A percentile compares a stretch with the other conserved stretches of the same genome.
These are phyloP conservation scores for Calameuta pallipes DNA, from an alignment of 2,888 invertebrate genomes.

Conservation along the genomic window DNA sequence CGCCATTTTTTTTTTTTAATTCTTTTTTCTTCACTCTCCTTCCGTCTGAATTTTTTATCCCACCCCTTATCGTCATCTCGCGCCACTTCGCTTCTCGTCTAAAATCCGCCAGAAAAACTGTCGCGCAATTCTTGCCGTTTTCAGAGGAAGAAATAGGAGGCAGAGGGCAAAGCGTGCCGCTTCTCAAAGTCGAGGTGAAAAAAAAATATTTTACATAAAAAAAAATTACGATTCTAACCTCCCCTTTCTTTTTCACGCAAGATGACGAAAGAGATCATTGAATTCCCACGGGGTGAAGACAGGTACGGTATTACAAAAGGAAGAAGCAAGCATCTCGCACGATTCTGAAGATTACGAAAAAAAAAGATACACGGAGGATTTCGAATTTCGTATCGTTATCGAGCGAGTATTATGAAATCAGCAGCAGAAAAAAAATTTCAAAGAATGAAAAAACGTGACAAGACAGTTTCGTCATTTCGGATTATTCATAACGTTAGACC, in stretches of 20 bases:
- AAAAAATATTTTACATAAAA: too few relatives aligned
- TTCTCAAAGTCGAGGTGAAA: too few relatives aligned
- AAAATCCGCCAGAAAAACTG: not conserved
- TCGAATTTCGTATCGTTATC: too few relatives aligned
- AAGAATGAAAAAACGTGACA: accelerated
- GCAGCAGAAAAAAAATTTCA: not conserved
- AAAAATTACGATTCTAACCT: too few relatives aligned
- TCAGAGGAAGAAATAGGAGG: slow-evolving; percentile 4
- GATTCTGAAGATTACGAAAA: too few relatives aligned
- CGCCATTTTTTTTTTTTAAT: not conserved
- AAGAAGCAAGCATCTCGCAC: too few relatives aligned
- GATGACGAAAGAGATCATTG: too few relatives aligned
- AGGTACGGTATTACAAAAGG: too few relatives aligned
- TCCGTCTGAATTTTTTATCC: not conserved
- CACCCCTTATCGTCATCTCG: too few relatives aligned
- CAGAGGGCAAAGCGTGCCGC: not conserved
- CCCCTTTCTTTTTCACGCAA: too few relatives aligned
- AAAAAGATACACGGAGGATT: too few relatives aligned
- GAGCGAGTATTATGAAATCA: not conserved
- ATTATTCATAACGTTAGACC: not conserved
- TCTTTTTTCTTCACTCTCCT: not conserved
- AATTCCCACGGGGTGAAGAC: too few relatives aligned
- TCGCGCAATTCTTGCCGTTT: not conserved
- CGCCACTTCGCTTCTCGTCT: not conserved
- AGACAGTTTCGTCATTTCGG: not conserved